Evolutionary conservation across 2,888 invertebrate genomes (phyloP), one percentile per base, ranked within the genome.

Genomic region (Drosophila rubida): DNA sequence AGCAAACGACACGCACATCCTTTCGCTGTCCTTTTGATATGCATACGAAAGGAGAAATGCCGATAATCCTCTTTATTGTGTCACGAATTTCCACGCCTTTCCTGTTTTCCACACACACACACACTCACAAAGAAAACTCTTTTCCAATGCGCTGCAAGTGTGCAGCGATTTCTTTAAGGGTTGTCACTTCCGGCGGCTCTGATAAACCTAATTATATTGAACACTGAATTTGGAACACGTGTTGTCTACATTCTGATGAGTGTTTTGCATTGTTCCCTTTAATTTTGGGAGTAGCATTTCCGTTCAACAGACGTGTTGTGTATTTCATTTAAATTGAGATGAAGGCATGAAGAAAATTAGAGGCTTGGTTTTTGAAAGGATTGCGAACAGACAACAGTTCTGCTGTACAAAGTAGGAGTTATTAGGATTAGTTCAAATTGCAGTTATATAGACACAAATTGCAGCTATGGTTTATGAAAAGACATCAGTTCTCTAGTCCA

Each of bases 131-230:
- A 37, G 41, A 58, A 49, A 61, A 53, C 59, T 42, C 57, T 51
- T 62, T 30, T 25, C 6, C 30, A 44, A 8, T 35, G 32, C 49
- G 42, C 50, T 58, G 60, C 84, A 81, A 81, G 74, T 76, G 74
- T 69, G 66, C 69, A 63, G 49, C 48, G 51, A 22, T 84, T 54
- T 50, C 46, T 49, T 16, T 5, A 53, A 60, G 60, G 76, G 62
- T 32, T 70, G 57, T 39, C 71, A 68, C 60, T 71, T 84, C 82
- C 82, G 82, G 85, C 60, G 82, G 85, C 60, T 60, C n/a, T 61
- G 75, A 75, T 77, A 70, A 57, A 66, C 45, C 77, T 61, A 81
- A 84, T 82, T 82, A 69, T 67, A 83, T 69, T 60, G 65, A 73
- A 27, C 27, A 63, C 63, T 45, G 55, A 66, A 79, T 81, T 72